phyloP scores from a whole-genome alignment of 1,140 invertebrate genomes.

The Hylyphantes graminicola region DNA sequence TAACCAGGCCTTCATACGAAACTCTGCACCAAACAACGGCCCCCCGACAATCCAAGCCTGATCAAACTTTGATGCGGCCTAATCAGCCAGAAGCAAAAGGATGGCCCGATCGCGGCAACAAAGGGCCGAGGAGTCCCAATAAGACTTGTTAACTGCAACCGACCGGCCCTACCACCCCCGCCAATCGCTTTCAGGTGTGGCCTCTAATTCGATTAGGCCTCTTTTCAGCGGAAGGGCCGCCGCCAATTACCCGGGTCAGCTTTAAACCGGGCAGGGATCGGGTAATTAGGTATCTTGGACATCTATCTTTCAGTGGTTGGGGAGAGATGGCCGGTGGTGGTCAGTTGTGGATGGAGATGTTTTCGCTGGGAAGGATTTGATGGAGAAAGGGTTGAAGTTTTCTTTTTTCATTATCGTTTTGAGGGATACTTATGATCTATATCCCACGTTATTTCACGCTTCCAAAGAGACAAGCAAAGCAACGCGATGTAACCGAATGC shows the following conservation, averaged over 20 bases:
- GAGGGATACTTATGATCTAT: too few species aligned
- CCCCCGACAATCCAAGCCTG: not conserved
- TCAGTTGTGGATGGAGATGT: constrained; percentile 25
- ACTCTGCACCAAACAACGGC: not conserved
- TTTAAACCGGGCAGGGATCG: constrained; percentile 47
- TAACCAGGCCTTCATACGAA: not conserved
- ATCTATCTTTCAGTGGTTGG: constrained; percentile 58
- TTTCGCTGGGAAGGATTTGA: not conserved
- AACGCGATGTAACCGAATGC: too few species aligned
- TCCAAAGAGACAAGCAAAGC: too few species aligned
- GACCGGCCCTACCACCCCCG: constrained; percentile 14
- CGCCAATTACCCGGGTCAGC: constrained; percentile 40
- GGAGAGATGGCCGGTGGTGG: constrained; percentile 5
- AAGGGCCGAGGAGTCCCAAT: constrained; percentile 57
- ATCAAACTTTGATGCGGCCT: constrained; percentile 56
- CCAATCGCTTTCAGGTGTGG: constrained; percentile 44
- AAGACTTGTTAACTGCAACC: constrained; percentile 60
- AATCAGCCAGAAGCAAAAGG: constrained; percentile 53
- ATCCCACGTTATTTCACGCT: too few species aligned
- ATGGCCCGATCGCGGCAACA: constrained; percentile 51
- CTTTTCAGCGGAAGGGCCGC: constrained; percentile 42
- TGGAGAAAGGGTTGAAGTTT: too few species aligned
- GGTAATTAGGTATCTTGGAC: constrained; percentile 44
- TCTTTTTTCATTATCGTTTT: too few species aligned
- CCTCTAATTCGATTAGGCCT: constrained; percentile 55